A percentile compares a stretch with the other conserved stretches of the same genome.
These are phyloP conservation scores for Cantharis rufa DNA, from an alignment of 2,888 invertebrate species.

Conservation along the genomic window DNA sequence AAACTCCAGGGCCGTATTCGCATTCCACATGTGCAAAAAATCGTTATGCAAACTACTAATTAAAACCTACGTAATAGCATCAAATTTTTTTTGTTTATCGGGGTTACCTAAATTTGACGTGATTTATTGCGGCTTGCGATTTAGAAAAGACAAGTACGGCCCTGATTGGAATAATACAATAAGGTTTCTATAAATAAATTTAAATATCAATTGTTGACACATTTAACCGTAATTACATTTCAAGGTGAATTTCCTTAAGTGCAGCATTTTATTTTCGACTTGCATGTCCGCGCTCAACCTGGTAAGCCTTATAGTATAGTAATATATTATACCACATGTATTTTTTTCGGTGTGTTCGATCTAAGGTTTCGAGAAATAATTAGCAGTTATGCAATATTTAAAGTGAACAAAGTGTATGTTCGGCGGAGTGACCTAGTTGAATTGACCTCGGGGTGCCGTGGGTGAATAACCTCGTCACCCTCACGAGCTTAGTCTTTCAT, in stretches of 20 bases:
- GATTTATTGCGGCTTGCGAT: not conserved
- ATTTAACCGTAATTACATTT: not conserved
- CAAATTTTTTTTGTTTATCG: not conserved
- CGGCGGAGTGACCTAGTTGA: slow-evolving; percentile 28
- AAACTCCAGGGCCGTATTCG: slow-evolving; percentile 35
- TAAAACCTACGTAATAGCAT: slow-evolving; percentile 13
- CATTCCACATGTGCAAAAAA: slow-evolving; percentile 18
- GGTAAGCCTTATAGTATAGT: not conserved
- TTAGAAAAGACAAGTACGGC: not conserved
- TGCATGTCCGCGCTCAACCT: not conserved
- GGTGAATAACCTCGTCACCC: slow-evolving; percentile 50
- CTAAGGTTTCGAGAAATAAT: slow-evolving; percentile 13
- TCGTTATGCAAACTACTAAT: not conserved
- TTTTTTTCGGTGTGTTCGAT: slow-evolving; percentile 6
- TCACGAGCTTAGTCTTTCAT: slow-evolving; percentile 7
- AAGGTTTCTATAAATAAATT: not conserved
- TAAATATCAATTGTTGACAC: not conserved
- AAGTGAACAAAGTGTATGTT: slow-evolving; percentile 16
- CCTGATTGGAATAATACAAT: not conserved
- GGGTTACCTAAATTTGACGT: not conserved
- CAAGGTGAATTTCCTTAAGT: not conserved
- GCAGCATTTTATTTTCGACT: not conserved
- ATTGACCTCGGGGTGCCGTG: slow-evolving; percentile 56
- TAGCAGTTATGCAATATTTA: slow-evolving; percentile 17
- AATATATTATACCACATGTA: not conserved